phyloP scores from a whole-genome alignment of 2,113 vertebrate species.

The Papio anubis region DNA sequence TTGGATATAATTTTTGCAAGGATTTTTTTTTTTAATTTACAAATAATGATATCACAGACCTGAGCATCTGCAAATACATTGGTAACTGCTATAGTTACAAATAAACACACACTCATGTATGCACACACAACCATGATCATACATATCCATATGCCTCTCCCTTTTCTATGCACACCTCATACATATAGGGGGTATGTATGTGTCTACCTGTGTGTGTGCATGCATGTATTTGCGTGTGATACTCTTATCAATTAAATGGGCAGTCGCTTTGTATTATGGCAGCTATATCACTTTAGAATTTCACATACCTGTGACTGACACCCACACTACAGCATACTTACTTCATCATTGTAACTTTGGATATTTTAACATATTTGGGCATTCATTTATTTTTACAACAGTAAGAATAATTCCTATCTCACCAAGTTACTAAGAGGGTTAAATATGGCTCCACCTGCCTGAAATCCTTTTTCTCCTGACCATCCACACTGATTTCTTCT shows the following conservation, averaged over 20 bases:
- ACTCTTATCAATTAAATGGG: not conserved
- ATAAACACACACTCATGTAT: not conserved
- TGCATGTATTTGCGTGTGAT: not conserved
- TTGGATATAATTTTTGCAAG: not conserved
- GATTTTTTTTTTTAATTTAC: not conserved
- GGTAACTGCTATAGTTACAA: not conserved
- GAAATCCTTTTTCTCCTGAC: not conserved
- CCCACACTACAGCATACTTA: not conserved
- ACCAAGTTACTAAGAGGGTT: not conserved
- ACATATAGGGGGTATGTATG: no score
- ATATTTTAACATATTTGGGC: not conserved
- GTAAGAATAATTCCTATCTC: not conserved
- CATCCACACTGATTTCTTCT: not conserved
- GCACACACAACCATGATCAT: not conserved
- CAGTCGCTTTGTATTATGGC: not conserved
- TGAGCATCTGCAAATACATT: not conserved
- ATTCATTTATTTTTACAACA: not conserved
- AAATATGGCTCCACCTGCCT: not conserved
- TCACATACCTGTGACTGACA: fast-evolving
- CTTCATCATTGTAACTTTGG: not conserved
- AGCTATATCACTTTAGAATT: not conserved
- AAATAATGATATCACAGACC: not conserved
- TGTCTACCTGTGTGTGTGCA: no score
- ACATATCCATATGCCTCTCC: fast-evolving
- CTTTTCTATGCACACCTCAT: not conserved